These are phyloP conservation scores for Pungitius pungitius DNA, from an alignment of 2,113 vertebrate genomes.

Conservation along the genomic window DNA sequence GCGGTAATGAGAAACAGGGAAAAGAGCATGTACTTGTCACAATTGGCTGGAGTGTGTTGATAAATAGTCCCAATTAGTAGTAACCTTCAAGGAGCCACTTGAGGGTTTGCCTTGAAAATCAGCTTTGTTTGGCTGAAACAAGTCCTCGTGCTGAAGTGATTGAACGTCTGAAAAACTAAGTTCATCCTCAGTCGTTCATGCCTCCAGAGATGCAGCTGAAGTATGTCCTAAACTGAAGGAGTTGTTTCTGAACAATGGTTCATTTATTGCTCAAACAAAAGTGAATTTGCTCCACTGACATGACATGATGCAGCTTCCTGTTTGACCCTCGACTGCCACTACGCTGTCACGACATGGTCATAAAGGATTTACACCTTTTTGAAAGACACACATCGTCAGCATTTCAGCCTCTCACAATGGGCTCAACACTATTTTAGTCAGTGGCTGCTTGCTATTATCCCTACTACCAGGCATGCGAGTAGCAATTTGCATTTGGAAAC, in stretches of 20 bases:
- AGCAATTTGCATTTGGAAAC: not conserved
- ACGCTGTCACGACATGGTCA: not conserved
- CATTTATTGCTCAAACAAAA: not conserved
- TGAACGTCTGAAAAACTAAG: slow-evolving; percentile 29
- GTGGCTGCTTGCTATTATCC: too few species aligned
- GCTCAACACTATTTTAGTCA: too few species aligned
- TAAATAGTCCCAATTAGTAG: slow-evolving; percentile 79
- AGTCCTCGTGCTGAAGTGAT: slow-evolving; percentile 33
- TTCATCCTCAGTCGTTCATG: not conserved
- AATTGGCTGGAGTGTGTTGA: slow-evolving; percentile 69
- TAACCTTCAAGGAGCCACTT: slow-evolving; percentile 76
- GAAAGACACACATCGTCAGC: not conserved
- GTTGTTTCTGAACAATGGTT: not conserved
- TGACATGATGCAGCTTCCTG: not conserved
- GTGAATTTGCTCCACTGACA: not conserved
- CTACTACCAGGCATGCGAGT: too few species aligned
- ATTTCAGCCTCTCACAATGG: not conserved
- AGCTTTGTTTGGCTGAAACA: slow-evolving; percentile 56
- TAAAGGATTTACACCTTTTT: not conserved
- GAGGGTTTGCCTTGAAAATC: slow-evolving; percentile 50
- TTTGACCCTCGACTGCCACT: not conserved
- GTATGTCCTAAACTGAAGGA: not conserved
- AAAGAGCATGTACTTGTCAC: slow-evolving; percentile 78
- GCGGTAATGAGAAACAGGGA: slow-evolving; percentile 76
- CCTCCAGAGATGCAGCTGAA: slow-evolving; percentile 7